Base-by-base conservation (phyloP, 1,140 invertebrate species). In the Drosophila busckii region DNA sequence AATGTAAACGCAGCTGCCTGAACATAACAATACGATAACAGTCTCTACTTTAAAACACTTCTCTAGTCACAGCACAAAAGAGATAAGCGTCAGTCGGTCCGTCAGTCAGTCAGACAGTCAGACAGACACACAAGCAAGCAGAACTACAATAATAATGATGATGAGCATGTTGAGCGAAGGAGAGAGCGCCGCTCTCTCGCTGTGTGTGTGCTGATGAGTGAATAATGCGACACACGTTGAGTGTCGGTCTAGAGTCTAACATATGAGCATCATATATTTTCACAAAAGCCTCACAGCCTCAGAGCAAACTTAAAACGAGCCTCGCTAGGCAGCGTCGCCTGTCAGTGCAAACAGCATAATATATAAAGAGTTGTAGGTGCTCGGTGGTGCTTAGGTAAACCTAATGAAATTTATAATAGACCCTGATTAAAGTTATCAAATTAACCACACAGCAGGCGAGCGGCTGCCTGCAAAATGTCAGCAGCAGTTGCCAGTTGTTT, bases 211-310 rank as follows among this genome's bases (percentile, higher is more conserved):
- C 68, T 70, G 68, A 70, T 70, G 68, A 70, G 68, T 70, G 68
- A 70, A 70, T 70, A 70, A 70, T 70, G 68, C 68, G 68, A 68
- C 68, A 70, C 68, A 70, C 68, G 68, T 70, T 70, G 68, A 70
- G 68, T 70, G 68, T 61, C 67, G 53, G 53, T 28, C 44, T 46
- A 20, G 29, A 38, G 68, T n/a, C 68, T 70, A 70, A 70, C 68
- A 70, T 70, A 70, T 70, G 68, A 70, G 68, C 68, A 60, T 70
- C 68, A 71, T 70, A 70, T 70, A 70, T 70, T 70, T 70, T 70
- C 68, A 61, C 68, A 70, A 70, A 70, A 53, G 53, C 67, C n/a
- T 54, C 53, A 48, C 54, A 37, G 22, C 37, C 8, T 22, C 25
- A 15, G 3, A 7, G 26, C 16, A 12, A 29, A 34, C 38, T 2